phyloP scores from a whole-genome alignment of 2,113 vertebrate species.

The Scatophagus argus region DNA sequence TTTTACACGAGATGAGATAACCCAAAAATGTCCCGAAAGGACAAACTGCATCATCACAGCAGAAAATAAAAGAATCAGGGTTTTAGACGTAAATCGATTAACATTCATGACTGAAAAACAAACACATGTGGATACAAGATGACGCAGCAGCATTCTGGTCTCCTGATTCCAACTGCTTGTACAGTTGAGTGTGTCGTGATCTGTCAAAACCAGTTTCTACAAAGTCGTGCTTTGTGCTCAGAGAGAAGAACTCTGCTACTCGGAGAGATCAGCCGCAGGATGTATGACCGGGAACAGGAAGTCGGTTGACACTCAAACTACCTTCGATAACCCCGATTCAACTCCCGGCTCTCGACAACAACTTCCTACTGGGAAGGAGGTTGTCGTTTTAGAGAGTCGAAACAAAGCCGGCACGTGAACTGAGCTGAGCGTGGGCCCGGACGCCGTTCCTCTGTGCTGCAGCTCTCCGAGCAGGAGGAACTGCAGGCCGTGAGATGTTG shows the following conservation, averaged over 20 bases:
- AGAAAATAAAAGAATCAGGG: not conserved
- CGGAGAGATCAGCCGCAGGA: slow-evolving; percentile 34
- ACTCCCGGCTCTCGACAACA: not conserved
- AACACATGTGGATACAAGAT: not conserved
- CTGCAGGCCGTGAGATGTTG: slow-evolving; percentile 21
- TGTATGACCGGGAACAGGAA: slow-evolving; percentile 36
- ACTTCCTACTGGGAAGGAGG: slow-evolving; percentile 34
- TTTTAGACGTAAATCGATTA: not conserved
- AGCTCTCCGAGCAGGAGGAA: slow-evolving; percentile 10
- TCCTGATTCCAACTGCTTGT: too few relatives aligned
- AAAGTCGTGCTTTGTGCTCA: too few relatives aligned
- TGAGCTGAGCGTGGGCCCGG: not conserved
- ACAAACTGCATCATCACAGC: not conserved
- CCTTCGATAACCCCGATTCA: slow-evolving; percentile 3
- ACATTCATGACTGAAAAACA: not conserved
- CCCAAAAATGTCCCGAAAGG: too few relatives aligned
- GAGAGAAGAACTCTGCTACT: not conserved
- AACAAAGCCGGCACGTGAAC: slow-evolving; percentile 27
- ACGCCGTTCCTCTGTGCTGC: not conserved
- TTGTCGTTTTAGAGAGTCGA: slow-evolving; percentile 24
- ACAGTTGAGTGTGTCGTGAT: not conserved
- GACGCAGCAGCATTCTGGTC: not conserved
- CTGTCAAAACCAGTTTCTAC: not conserved
- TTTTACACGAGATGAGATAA: not conserved
- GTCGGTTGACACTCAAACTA: slow-evolving; percentile 27